phyloP scores from a whole-genome alignment of 2,888 invertebrate species.

The Brachyopa scutellaris region DNA sequence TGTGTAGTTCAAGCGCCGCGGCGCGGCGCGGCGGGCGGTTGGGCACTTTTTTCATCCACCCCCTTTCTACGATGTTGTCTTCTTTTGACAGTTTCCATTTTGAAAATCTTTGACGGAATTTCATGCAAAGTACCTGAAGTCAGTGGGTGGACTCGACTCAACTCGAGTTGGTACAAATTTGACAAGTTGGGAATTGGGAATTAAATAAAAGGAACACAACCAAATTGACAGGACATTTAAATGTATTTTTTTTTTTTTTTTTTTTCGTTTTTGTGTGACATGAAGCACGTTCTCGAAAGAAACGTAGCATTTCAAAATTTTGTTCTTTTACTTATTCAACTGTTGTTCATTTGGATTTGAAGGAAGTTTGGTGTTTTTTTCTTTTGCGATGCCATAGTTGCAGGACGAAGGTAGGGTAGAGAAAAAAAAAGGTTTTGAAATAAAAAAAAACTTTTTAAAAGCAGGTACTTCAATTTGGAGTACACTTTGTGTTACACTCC shows the following conservation, averaged over 20 bases:
- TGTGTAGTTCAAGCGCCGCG: conserved; percentile 4
- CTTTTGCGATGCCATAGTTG: conserved; percentile 9
- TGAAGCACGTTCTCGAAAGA: conserved; percentile 30
- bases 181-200: conserved; percentile 64
- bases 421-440: background rate
- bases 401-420: background rate
- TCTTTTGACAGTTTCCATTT: conserved; percentile 53
- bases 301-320: conserved; percentile 9
- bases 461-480: conserved; percentile 52
- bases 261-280: conserved; percentile 3
- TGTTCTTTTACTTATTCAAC: background rate
- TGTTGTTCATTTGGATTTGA: conserved; percentile 54
- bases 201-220: conserved; percentile 60
- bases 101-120: conserved; percentile 46
- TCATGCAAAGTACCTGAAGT: conserved; percentile 50
- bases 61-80: background rate
- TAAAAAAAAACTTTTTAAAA: conserved; percentile 27
- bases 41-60: background rate
- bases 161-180: conserved; percentile 63
- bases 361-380: conserved; percentile 6
- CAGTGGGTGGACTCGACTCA: conserved; percentile 1
- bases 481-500: conserved; percentile 38
- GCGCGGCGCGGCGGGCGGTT: background rate
- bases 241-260: conserved; percentile 44
- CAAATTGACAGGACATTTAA: conserved; percentile 67